Conservation (phyloP, 1,140 invertebrate genomes). For the Drosophila rhopaloa region DNA sequence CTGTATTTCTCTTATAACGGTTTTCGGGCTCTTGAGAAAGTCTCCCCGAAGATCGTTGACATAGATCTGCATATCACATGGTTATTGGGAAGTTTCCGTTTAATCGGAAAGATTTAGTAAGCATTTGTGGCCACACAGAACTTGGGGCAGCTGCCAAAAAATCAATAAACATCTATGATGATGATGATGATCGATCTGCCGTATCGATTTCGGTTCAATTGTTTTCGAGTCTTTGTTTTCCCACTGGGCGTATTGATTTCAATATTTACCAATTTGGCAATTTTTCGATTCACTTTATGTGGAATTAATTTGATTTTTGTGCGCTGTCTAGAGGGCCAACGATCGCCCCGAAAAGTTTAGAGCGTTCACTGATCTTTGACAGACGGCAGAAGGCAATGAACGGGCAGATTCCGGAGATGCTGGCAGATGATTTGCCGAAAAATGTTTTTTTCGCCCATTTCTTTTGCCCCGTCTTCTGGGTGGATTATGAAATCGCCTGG, state of each 20-base stretch:
- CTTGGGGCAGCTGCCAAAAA: neutral
- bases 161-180: constrained; percentile 22
- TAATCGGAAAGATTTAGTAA: constrained; percentile 18
- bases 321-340: constrained; percentile 56
- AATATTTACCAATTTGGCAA: constrained; percentile 70
- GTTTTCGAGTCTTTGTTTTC: constrained; percentile 24
- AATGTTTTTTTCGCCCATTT: constrained; percentile 26
- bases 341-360: constrained; percentile 55
- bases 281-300: constrained; percentile 40
- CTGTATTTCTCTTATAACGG: constrained; percentile 52
- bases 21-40: constrained; percentile 53
- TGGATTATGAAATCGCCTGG: constrained; percentile 56
- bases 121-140: constrained; percentile 22
- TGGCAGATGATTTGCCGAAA: constrained; percentile 58
- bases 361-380: constrained; percentile 71
- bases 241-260: constrained; percentile 56
- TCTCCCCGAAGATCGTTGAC: constrained; percentile 24
- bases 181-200: constrained; percentile 28
- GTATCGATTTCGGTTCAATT: constrained; percentile 35
- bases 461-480: constrained; percentile 15
- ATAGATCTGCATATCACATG: constrained; percentile 31
- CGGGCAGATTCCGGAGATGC: constrained; percentile 34
- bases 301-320: constrained; percentile 61
- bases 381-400: constrained; percentile 68
- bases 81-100: constrained; percentile 35